A percentile compares a stretch with the other conserved stretches of the same genome.
These are phyloP conservation scores for Chesias legatella DNA, from an alignment of 2,888 invertebrate genomes.

Conservation along the genomic window DNA sequence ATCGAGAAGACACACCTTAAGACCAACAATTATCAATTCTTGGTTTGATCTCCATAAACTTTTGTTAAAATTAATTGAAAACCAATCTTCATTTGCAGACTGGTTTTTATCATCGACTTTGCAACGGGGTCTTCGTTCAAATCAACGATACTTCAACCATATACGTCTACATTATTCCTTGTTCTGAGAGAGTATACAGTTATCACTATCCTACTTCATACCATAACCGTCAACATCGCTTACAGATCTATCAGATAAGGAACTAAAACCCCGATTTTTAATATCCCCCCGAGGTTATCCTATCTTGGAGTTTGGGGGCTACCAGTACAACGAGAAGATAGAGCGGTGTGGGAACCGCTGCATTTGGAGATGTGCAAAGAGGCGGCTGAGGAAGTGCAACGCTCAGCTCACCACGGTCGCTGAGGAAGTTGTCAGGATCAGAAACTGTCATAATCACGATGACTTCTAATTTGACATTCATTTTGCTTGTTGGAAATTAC, in stretches of 20 bases:
- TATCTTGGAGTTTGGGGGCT: slow-evolving; percentile 32
- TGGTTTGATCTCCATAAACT: too few relatives aligned
- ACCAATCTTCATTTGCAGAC: too few relatives aligned
- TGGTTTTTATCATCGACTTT: too few relatives aligned
- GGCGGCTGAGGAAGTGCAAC: slow-evolving; percentile 6
- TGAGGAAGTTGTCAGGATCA: slow-evolving; percentile 3
- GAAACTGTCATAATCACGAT: slow-evolving; percentile 15
- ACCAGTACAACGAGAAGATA: slow-evolving; percentile 44
- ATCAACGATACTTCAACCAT: too few relatives aligned
- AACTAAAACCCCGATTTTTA: slow-evolving; percentile 29
- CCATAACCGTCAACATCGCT: neutral
- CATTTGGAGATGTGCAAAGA: slow-evolving; percentile 10
- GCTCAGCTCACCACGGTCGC: slow-evolving; percentile 23
- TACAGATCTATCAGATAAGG: neutral
- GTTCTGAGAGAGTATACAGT: too few relatives aligned
- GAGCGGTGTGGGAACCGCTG: slow-evolving; percentile 26
- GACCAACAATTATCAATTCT: too few relatives aligned
- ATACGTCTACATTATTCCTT: too few relatives aligned
- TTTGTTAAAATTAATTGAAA: too few relatives aligned
- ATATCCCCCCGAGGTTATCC: slow-evolving; percentile 40
- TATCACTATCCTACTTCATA: too few relatives aligned
- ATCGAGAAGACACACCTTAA: too few relatives aligned
- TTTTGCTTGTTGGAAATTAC: too few relatives aligned
- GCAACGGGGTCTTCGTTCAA: too few relatives aligned
- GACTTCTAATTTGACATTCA: neutral